Evolutionary conservation across 1,140 invertebrate species (phyloP).

Genomic region (Lucilia sericata): DNA sequence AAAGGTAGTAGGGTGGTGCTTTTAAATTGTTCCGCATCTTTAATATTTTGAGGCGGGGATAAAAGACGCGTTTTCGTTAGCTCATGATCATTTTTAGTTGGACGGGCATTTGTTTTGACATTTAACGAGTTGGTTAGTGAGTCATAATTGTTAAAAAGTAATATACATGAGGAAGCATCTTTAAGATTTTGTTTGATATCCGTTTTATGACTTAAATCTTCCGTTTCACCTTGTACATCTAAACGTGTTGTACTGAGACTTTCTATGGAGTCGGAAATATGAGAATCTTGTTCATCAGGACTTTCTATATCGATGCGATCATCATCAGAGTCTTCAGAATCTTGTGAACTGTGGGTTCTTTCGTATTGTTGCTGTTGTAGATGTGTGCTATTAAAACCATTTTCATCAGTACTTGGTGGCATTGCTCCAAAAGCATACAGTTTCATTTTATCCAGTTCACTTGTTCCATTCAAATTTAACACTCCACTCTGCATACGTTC

Average conservation of each 20-base stretch:
- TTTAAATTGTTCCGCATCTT: neutral
- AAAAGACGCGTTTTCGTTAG: neutral
- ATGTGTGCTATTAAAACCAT: neutral
- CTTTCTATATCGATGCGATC: slow-evolving; percentile 67
- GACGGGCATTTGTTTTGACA: slow-evolving; percentile 29
- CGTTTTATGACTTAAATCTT: neutral
- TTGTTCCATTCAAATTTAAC: neutral
- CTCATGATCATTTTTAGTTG: neutral
- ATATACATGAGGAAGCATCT: slow-evolving; percentile 15
- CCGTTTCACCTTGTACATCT: slow-evolving; percentile 27
- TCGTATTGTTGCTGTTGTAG: slow-evolving; percentile 47
- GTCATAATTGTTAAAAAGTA: slow-evolving; percentile 38
- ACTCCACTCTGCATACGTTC: neutral
- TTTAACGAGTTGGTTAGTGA: neutral
- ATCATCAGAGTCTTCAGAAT: slow-evolving; percentile 59
- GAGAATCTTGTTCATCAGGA: slow-evolving; percentile 63
- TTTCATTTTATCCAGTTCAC: slow-evolving; percentile 39
- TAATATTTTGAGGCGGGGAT: neutral
- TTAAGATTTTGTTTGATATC: neutral
- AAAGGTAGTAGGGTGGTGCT: slow-evolving; percentile 49
- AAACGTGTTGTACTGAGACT: slow-evolving; percentile 60
- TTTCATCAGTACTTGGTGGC: neutral
- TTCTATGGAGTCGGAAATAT: slow-evolving; percentile 65
- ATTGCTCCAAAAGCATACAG: slow-evolving; percentile 14
- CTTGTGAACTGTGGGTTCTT: slow-evolving; percentile 30